phyloP scores from a whole-genome alignment of 2,113 vertebrate genomes.

The Euleptes europaea region DNA sequence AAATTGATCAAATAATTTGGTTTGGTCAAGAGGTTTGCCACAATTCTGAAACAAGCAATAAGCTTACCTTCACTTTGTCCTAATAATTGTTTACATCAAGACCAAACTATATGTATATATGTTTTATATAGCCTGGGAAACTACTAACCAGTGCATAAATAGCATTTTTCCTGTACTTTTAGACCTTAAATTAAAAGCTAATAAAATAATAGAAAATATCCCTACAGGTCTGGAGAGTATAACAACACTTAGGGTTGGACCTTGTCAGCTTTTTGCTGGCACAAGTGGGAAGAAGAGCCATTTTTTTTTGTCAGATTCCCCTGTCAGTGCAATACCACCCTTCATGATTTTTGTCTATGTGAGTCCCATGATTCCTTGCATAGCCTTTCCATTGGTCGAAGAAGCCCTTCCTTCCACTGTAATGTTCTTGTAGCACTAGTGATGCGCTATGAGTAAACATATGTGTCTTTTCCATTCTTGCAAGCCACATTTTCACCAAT shows the following conservation, averaged over 20 bases:
- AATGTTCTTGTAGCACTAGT: constrained; percentile 22
- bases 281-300: no score
- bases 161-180: no score
- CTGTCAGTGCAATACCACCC: no score
- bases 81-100: not conserved
- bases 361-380: no score
- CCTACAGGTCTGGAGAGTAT: not conserved
- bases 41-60: not conserved
- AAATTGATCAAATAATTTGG: not conserved
- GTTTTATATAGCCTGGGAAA: not conserved
- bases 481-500: constrained; percentile 1
- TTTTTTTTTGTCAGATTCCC: no score
- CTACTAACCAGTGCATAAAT: no score
- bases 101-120: not conserved
- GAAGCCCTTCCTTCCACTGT: not conserved
- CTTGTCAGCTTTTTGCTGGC: no score
- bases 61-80: not conserved
- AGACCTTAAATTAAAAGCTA: not conserved
- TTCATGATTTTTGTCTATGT: no score
- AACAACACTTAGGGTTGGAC: not conserved
- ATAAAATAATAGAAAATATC: not conserved
- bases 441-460: constrained; percentile 29
- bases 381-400: no score
- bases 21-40: not conserved
- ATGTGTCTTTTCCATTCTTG: not conserved